Evolutionary conservation across 2,113 vertebrate genomes (phyloP).

Genomic region (Pedionomus torquatus): DNA sequence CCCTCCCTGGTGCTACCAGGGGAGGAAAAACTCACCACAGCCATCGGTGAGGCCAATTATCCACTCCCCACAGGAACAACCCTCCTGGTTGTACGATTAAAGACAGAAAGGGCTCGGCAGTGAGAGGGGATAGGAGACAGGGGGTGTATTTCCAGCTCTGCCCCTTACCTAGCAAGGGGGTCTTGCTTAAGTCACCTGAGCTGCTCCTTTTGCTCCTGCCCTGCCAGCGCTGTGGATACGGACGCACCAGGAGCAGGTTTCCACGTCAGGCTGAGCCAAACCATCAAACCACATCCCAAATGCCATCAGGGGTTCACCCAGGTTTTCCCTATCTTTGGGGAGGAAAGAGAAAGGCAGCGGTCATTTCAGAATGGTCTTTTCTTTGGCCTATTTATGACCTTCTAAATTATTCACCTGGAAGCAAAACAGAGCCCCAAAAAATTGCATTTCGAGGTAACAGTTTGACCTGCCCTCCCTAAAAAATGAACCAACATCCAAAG

Average conservation of each 20-base stretch:
- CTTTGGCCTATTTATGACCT: neutral
- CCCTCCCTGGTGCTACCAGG: neutral
- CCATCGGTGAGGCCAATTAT: neutral
- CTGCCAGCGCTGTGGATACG: rapidly evolving
- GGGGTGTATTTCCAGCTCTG: neutral
- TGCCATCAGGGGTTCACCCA: neutral
- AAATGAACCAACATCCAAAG: neutral
- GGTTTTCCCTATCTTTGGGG: neutral
- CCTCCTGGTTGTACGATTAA: neutral
- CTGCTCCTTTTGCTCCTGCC: neutral
- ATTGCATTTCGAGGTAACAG: neutral
- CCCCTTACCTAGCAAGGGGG: neutral
- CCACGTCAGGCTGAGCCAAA: neutral
- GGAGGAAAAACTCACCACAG: neutral
- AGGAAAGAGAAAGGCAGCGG: neutral
- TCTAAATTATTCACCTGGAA: neutral
- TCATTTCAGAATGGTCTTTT: neutral
- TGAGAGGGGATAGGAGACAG: neutral
- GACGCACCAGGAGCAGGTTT: neutral
- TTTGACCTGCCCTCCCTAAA: neutral
- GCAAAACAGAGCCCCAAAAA: neutral
- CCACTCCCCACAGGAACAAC: neutral
- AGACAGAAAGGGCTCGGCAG: neutral
- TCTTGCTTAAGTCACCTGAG: neutral
- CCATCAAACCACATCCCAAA: neutral